phyloP scores from a whole-genome alignment of 2,888 invertebrate species.

The Ichneumoninae sp. region DNA sequence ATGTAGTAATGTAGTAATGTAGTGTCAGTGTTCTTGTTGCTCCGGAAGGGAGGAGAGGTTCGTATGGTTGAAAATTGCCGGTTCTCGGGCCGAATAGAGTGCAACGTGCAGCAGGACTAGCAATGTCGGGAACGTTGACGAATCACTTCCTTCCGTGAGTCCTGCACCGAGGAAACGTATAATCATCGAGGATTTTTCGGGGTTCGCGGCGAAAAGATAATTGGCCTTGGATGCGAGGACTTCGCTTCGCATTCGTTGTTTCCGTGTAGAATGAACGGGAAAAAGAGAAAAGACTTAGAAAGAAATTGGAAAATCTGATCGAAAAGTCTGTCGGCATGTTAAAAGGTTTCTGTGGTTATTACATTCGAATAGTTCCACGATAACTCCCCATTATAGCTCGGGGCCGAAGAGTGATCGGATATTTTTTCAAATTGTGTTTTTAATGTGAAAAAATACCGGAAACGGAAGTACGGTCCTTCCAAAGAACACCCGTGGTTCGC shows the following conservation, averaged over 20 bases:
- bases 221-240: slow-evolving; percentile 42
- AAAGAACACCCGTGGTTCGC: background rate
- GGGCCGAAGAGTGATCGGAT: background rate
- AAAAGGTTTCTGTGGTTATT: background rate
- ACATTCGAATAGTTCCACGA: background rate
- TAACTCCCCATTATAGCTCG: background rate
- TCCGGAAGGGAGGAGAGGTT: slow-evolving; percentile 40
- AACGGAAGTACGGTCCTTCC: background rate
- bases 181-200: slow-evolving; percentile 59
- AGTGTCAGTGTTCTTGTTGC: slow-evolving; percentile 38
- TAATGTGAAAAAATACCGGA: background rate
- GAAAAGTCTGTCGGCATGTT: background rate
- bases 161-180: slow-evolving; percentile 49
- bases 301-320: background rate
- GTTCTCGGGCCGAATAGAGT: slow-evolving; percentile 49
- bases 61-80: slow-evolving; percentile 53
- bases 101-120: slow-evolving; percentile 15
- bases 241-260: slow-evolving; percentile 6
- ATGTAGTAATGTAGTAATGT: background rate
- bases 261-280: background rate
- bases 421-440: background rate
- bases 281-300: background rate
- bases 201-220: slow-evolving; percentile 52
- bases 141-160: slow-evolving; percentile 65
- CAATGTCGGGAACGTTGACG: slow-evolving; percentile 58